Evolutionary conservation across 2,888 invertebrate species (phyloP).

Genomic region (Bombylius discolor): DNA sequence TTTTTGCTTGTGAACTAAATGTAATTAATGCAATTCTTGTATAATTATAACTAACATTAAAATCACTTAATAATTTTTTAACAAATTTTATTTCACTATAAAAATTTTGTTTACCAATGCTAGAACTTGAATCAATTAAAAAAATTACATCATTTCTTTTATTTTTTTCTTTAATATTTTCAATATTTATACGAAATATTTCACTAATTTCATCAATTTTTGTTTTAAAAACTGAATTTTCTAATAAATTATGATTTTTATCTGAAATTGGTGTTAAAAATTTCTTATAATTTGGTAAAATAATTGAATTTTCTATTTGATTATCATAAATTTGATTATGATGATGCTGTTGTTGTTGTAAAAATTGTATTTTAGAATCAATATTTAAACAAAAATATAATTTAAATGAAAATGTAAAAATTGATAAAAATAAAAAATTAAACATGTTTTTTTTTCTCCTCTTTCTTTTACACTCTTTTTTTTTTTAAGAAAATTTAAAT

Average conservation of each 20-base stretch:
- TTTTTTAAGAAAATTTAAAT: no score
- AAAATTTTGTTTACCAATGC: constrained; percentile 52
- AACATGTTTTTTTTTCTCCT: no score
- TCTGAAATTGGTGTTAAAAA: constrained; percentile 1
- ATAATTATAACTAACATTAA: constrained; percentile 48
- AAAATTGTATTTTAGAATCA: no score
- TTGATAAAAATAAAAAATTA: no score
- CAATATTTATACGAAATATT: constrained; percentile 42
- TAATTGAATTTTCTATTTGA: neutral
- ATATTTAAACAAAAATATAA: no score
- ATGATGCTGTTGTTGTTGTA: no score
- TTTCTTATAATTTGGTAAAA: neutral
- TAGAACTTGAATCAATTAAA: constrained; percentile 55
- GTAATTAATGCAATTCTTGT: constrained; percentile 52
- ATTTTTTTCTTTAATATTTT: constrained; percentile 34
- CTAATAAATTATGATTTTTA: constrained; percentile 3
- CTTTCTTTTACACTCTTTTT: no score
- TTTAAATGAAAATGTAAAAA: no score
- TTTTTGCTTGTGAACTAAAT: constrained; percentile 46
- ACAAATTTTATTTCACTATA: constrained; percentile 53
- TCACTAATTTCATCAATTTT: constrained; percentile 31
- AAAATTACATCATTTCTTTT: constrained; percentile 48
- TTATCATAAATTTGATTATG: no score
- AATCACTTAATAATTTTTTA: constrained; percentile 49
- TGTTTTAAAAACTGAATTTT: constrained; percentile 12